Evolutionary conservation across 2,797 vertebrate species (phyloP).

Genomic region (Chiloscyllium punctatum): DNA sequence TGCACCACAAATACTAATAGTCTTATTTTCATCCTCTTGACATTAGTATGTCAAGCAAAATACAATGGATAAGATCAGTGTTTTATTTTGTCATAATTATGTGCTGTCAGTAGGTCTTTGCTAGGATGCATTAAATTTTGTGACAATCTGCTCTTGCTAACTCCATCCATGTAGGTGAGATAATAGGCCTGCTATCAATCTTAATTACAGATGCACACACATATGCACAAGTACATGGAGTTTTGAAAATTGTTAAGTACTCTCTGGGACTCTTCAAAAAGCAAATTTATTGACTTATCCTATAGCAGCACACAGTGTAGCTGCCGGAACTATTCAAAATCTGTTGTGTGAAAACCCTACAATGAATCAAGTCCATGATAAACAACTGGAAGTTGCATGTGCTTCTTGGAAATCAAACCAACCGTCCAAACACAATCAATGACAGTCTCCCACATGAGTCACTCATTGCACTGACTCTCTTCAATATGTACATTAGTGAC

Average conservation of each 20-base stretch:
- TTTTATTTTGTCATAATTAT: not conserved
- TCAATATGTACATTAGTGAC: not conserved
- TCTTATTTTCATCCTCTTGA: not conserved
- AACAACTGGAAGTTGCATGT: not conserved
- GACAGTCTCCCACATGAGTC: too few species aligned
- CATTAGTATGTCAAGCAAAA: not conserved
- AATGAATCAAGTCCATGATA: not conserved
- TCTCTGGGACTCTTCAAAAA: not conserved
- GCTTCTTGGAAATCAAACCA: not conserved
- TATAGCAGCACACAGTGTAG: not conserved
- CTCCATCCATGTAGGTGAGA: not conserved
- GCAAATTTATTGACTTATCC: too few species aligned
- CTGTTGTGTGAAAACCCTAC: not conserved
- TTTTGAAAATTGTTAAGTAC: not conserved
- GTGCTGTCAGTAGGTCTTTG: not conserved
- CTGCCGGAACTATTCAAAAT: not conserved
- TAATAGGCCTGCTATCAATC: slow-evolving; percentile 3
- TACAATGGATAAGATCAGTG: not conserved
- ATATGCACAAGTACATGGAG: not conserved
- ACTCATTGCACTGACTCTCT: not conserved
- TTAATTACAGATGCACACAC: slow-evolving; percentile 2
- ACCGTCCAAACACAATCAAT: too few species aligned
- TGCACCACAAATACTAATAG: not conserved
- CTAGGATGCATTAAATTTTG: not conserved
- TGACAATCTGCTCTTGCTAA: not conserved